These are phyloP conservation scores for Chrysolophus pictus DNA, from an alignment of 2,797 vertebrate species.

Conservation along the genomic window DNA sequence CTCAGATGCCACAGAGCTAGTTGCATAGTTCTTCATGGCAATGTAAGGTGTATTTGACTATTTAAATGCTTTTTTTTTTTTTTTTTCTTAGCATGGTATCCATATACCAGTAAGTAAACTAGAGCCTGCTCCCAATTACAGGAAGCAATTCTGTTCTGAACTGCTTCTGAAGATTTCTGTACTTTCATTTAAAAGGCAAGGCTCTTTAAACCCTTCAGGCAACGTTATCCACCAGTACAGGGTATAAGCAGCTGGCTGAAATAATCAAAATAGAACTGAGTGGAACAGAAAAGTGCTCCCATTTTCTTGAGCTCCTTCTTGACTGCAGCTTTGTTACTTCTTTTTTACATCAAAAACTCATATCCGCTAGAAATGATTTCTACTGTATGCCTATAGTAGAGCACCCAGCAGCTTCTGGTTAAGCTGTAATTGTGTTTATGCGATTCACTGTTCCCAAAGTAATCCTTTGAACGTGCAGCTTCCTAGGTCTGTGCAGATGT, in stretches of 20 bases:
- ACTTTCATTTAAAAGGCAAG: not conserved
- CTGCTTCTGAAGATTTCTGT: not conserved
- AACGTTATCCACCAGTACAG: not conserved
- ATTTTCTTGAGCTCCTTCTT: not conserved
- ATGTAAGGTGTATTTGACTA: not conserved
- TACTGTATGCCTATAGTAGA: not conserved
- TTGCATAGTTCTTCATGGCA: not conserved
- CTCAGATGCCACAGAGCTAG: not conserved
- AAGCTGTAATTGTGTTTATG: not conserved
- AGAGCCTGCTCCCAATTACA: not conserved
- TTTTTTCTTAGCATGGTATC: not conserved
- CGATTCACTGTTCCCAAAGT: not conserved
- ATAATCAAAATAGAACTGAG: not conserved
- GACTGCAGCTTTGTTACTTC: not conserved
- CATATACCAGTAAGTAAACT: not conserved
- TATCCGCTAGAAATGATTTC: not conserved
- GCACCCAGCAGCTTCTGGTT: not conserved
- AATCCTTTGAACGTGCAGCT: not conserved
- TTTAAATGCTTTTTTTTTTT: not conserved
- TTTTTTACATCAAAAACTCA: not conserved
- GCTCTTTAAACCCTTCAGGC: not conserved
- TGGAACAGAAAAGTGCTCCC: not conserved
- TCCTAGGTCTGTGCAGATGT: not conserved
- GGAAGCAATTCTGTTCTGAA: not conserved
- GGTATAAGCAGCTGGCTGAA: not conserved